These are phyloP conservation scores for Prolemur simus DNA, from an alignment of 2,113 vertebrate species.

Conservation along the genomic window DNA sequence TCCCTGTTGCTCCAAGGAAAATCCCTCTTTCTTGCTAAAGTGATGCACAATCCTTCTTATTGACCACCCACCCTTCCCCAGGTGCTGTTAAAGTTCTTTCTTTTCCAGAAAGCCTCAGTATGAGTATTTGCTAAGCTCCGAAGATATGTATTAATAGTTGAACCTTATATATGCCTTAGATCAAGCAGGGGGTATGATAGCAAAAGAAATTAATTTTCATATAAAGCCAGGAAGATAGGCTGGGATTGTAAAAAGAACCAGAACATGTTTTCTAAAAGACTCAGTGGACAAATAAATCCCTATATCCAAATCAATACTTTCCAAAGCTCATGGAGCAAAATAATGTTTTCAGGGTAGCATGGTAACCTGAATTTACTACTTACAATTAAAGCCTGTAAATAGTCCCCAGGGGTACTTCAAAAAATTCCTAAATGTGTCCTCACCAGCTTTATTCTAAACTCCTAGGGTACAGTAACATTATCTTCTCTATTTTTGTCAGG, in stretches of 20 bases:
- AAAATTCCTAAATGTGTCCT: conserved; percentile 42
- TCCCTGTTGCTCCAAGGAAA: not conserved
- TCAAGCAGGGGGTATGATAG: conserved; percentile 36
- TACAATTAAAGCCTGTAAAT: conserved; percentile 63
- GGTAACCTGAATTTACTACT: conserved; percentile 60
- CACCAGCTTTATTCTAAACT: conserved; percentile 34
- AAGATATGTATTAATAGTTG: not conserved
- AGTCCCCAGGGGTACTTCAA: not conserved
- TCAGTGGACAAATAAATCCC: conserved; percentile 59
- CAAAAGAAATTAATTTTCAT: conserved; percentile 67
- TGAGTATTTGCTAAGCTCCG: not conserved
- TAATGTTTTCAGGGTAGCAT: conserved; percentile 45
- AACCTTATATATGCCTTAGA: conserved; percentile 47
- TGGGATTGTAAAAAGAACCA: conserved; percentile 44
- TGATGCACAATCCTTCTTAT: not conserved
- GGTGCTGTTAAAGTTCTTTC: not conserved
- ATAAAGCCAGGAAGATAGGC: conserved; percentile 44
- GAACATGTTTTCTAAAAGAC: conserved; percentile 55
- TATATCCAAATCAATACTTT: conserved; percentile 73
- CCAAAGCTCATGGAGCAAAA: conserved; percentile 55
- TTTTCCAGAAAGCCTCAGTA: not conserved
- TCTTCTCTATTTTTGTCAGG: conserved; percentile 43
- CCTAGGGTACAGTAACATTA: not conserved
- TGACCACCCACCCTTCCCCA: not conserved
- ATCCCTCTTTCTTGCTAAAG: not conserved